Evolutionary conservation across 2,113 vertebrate species (phyloP).

Genomic region (Neolamprologus hecqui): DNA sequence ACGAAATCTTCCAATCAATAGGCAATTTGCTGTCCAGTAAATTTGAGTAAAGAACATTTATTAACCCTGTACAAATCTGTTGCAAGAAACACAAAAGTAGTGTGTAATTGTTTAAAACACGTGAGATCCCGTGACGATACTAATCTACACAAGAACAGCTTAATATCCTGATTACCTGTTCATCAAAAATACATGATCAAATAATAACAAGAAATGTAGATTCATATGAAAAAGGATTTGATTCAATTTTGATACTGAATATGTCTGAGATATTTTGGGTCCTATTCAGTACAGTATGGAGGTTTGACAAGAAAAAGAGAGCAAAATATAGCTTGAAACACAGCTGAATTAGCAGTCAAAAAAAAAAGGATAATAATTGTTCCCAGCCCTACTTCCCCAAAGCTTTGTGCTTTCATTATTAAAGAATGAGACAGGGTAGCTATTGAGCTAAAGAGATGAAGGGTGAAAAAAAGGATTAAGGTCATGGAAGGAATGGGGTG

Average conservation of each 20-base stretch:
- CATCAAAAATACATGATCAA: background rate
- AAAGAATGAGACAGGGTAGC: background rate
- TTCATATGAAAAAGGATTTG: background rate
- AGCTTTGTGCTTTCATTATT: conserved; percentile 3
- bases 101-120: background rate
- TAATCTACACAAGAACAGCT: background rate
- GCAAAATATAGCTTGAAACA: background rate
- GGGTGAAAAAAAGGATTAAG: conserved; percentile 15
- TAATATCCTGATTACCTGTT: background rate
- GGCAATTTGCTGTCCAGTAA: background rate
- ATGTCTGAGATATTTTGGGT: background rate
- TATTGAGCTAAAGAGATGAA: background rate
- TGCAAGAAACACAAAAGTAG: background rate
- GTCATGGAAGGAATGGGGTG: background rate
- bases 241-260: background rate
- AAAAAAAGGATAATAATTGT: background rate
- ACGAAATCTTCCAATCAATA: background rate
- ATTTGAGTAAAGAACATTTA: background rate
- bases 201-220: background rate
- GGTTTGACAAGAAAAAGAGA: background rate
- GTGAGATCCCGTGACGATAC: background rate
- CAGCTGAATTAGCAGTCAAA: background rate
- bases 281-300: background rate
- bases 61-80: too few relatives aligned
- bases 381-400: background rate